phyloP scores from a whole-genome alignment of 2,113 vertebrate species.

The Neopipo cinnamomea region DNA sequence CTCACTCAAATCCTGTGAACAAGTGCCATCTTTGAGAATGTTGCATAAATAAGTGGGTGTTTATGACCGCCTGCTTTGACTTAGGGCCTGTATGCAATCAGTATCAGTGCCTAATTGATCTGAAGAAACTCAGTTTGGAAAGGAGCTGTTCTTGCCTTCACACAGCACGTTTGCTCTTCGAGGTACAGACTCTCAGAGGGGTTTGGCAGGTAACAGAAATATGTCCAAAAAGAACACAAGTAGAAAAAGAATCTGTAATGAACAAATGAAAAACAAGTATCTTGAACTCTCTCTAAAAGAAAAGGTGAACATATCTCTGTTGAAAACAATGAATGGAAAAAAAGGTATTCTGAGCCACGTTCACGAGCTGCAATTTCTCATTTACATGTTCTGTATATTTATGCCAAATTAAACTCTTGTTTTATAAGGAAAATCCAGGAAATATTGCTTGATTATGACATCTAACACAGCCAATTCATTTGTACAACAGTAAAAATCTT shows the following conservation, averaged over 20 bases:
- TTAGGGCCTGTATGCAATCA: fast-evolving
- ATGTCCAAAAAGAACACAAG: fast-evolving
- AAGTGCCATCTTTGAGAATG: not conserved
- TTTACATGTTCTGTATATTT: not conserved
- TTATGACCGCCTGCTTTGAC: not conserved
- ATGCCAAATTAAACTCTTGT: not conserved
- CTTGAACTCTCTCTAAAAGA: not conserved
- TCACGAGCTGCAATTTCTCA: not conserved
- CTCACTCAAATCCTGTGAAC: fast-evolving
- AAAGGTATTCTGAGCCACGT: not conserved
- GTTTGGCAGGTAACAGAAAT: not conserved
- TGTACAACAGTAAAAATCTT: not conserved
- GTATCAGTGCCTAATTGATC: not conserved
- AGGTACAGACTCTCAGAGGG: not conserved
- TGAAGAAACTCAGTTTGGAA: not conserved
- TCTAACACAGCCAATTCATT: not conserved
- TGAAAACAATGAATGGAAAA: not conserved
- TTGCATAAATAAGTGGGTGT: not conserved
- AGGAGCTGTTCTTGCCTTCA: not conserved
- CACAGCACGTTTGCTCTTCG: not conserved
- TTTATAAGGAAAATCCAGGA: not conserved
- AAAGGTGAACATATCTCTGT: not conserved
- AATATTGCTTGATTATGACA: not conserved
- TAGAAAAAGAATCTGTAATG: not conserved
- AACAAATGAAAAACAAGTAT: not conserved